phyloP scores from a whole-genome alignment of 1,140 invertebrate species.

The Acromyrmex charruanus region DNA sequence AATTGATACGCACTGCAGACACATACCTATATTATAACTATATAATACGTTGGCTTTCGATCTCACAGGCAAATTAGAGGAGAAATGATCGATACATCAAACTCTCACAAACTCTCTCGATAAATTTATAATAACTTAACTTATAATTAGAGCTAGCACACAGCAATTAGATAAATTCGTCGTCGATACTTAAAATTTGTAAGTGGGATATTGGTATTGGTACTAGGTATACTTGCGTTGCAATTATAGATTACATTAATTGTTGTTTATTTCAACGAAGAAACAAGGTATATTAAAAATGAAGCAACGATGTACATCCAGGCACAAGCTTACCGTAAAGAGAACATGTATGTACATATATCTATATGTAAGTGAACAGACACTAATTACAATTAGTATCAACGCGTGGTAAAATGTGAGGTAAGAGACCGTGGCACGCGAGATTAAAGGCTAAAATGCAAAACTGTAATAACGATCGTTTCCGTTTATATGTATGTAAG shows the following conservation, averaged over 20 bases:
- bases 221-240: no score
- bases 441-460: conserved; percentile 11
- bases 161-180: neutral
- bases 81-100: neutral
- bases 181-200: neutral
- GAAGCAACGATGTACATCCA: neutral
- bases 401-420: no score
- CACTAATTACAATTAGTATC: no score
- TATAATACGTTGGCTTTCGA: neutral
- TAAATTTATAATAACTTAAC: neutral
- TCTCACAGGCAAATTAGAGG: neutral
- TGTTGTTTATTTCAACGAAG: neutral
- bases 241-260: neutral
- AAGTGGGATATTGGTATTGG: neutral
- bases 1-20: conserved; percentile 57
- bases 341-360: no score
- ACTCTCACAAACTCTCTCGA: neutral
- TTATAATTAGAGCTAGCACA: neutral
- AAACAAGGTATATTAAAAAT: conserved; percentile 1
- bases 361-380: no score
- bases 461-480: conserved; percentile 10
- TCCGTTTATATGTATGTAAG: neutral
- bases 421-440: neutral
- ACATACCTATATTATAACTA: neutral
- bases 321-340: no score